These are phyloP conservation scores for Scartelaos histophorus DNA, from an alignment of 2,113 vertebrate genomes.

Conservation along the genomic window DNA sequence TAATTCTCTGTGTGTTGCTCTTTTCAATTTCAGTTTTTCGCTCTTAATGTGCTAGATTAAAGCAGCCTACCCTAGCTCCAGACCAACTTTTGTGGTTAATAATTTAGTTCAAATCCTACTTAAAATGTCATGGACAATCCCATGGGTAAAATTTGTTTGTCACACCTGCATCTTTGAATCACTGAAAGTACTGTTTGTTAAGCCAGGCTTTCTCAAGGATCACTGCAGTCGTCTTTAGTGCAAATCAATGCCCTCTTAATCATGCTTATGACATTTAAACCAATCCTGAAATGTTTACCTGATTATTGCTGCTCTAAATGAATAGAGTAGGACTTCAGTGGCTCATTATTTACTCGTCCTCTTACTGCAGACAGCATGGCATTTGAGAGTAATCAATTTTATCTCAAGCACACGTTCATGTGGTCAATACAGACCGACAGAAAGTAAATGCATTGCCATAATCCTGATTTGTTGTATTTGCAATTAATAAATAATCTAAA, in stretches of 20 bases:
- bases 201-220: neutral
- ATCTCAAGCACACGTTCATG: neutral
- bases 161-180: neutral
- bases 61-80: neutral
- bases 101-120: neutral
- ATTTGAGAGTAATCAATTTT: constrained; percentile 31
- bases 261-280: constrained; percentile 2
- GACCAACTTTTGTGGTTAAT: neutral
- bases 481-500: neutral
- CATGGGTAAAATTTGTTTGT: constrained; percentile 9
- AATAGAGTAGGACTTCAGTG: neutral
- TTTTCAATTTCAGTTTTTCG: neutral
- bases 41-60: neutral
- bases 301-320: neutral
- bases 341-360: constrained; percentile 11
- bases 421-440: constrained; percentile 3
- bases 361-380: constrained; percentile 9
- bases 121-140: neutral
- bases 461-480: neutral
- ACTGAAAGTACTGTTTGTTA: neutral
- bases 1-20: too few species aligned
- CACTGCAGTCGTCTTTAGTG: neutral
- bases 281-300: neutral
- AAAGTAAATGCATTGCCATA: neutral
- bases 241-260: neutral